Conservation (phyloP, 2,888 invertebrate genomes). For the Monopis laevigella region DNA sequence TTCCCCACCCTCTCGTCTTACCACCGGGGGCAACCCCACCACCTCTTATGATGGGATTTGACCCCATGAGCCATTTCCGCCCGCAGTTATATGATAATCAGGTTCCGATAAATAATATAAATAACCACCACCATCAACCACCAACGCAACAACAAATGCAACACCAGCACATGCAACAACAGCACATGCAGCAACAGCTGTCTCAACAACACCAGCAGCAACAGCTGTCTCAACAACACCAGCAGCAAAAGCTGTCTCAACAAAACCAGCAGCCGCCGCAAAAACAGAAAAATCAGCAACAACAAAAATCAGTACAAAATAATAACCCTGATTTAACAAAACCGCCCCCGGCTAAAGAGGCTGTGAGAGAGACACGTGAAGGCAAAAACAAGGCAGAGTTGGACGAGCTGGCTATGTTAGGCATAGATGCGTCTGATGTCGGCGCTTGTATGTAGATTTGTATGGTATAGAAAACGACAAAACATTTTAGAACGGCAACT, state of each 20-base stretch:
- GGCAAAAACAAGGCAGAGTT: constrained; percentile 61
- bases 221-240: not conserved
- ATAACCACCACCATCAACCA: not conserved
- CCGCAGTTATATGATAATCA: not conserved
- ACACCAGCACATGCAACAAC: not conserved
- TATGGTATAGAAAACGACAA: too few species aligned
- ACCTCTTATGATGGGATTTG: not conserved
- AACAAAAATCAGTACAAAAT: constrained; percentile 18
- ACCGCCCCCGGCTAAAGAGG: constrained; percentile 6
- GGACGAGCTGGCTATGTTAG: constrained; percentile 85
- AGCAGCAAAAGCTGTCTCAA: constrained; percentile 19
- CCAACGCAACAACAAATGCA: not conserved
- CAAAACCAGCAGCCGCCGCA: constrained; percentile 14
- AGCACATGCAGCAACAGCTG: not conserved
- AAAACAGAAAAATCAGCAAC: constrained; percentile 12
- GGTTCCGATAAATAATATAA: not conserved
- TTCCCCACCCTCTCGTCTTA: not conserved
- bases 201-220: not conserved
- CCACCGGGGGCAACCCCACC: not conserved
- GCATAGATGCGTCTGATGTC: constrained; percentile 84
- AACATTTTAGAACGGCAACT: too few species aligned
- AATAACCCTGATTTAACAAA: constrained; percentile 17
- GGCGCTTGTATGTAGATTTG: constrained; percentile 47
- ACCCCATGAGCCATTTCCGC: not conserved
- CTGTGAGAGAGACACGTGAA: constrained; percentile 21